Evolutionary conservation across 2,888 invertebrate species (phyloP), one percentile per base, ranked within the genome.

Genomic region (Formica aserva): DNA sequence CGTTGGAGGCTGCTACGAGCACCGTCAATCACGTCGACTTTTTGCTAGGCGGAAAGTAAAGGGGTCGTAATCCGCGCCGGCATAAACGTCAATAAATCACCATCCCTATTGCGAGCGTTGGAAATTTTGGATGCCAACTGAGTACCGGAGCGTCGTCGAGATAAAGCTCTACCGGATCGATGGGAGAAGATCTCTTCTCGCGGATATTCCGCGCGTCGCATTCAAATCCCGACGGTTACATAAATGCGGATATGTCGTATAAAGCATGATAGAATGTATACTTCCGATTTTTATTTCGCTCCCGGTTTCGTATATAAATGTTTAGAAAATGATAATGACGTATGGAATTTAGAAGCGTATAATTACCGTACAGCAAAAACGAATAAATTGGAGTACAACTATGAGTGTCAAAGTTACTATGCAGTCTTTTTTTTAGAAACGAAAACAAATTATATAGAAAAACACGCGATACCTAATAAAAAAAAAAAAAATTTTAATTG

Each of bases 1-100:
- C 22, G 35, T 0, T 35, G 48, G 48, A n/a, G 18, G 48, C 18
- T 48, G 76, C 52, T 67, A 15, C 22, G 13, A 45, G 57, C 45
- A 60, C 71, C 78, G 78, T 78, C 69, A 78, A 78, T 78, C 78
- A 78, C 45, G 77, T 57, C 66, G 77, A 66, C 60, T 78, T 69
- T 78, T 45, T 18, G 60, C 60, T 2, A 35, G 52, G 8, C 32
- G 60, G 69, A 45, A 78, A 66, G 69, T 69, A 48, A 66, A 71
- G 45, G 26, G 45, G n/a, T 22, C 60, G 35, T 78, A 78, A 78
- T 69, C 45, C 71, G 45, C 22, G 45, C 60, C 32, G 38, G 60
- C 45, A 35, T 48, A 60, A 78, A 71, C 38, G 78, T 69, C 78
- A 69, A 78, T 78, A 78, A 62, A 78, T 78, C 71, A 78, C 22